phyloP scores from a whole-genome alignment of 2,888 invertebrate genomes.

The Bedellia somnulentella region DNA sequence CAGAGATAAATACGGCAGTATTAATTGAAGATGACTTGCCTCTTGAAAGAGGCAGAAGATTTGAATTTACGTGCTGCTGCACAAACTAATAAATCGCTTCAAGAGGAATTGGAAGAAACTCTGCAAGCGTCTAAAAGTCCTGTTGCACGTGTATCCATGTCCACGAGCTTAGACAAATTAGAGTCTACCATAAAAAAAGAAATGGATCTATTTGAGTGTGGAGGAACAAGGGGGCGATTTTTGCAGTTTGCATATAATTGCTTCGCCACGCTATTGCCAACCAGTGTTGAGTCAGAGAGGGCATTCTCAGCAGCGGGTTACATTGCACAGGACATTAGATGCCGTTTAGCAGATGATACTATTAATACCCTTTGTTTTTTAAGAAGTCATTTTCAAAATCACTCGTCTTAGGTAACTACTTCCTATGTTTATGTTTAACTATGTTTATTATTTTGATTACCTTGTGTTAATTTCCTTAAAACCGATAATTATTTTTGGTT shows the following conservation, averaged over 20 bases:
- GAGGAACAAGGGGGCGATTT: neutral
- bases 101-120: too few relatives aligned
- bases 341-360: neutral
- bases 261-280: neutral
- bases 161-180: neutral
- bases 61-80: neutral
- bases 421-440: too few relatives aligned
- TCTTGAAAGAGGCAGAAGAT: neutral
- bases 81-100: neutral
- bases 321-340: neutral
- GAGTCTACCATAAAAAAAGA: neutral
- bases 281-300: slow-evolving; percentile 2
- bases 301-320: slow-evolving; percentile 1
- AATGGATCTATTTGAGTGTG: slow-evolving; percentile 1
- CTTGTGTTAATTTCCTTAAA: too few relatives aligned
- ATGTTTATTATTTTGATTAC: too few relatives aligned
- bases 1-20: neutral
- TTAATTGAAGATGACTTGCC: neutral
- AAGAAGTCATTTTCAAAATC: slow-evolving; percentile 1
- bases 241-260: neutral
- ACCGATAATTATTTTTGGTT: too few relatives aligned
- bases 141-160: too few relatives aligned
- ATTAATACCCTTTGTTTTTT: neutral
- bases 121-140: neutral
- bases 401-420: too few relatives aligned